Conservation (phyloP, 2,888 invertebrate genomes). For the Drosophila ezoana region DNA sequence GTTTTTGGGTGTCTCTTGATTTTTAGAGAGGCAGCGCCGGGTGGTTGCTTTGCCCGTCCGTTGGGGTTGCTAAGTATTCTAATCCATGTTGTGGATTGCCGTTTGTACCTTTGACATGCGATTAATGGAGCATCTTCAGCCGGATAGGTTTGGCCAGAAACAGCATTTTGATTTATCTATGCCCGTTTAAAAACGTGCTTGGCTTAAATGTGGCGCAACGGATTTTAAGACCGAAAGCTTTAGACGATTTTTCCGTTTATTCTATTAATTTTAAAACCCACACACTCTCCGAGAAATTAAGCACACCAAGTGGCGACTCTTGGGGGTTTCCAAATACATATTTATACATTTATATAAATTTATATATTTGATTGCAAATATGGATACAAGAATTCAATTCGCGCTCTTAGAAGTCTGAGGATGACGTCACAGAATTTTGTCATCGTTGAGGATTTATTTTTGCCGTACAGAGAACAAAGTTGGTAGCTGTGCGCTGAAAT, state of each 20-base stretch:
- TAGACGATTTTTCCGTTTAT: neutral
- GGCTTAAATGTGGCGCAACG: neutral
- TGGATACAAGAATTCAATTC: conserved; percentile 1
- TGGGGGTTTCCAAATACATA: neutral
- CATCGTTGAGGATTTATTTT: neutral
- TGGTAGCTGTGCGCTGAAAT: neutral
- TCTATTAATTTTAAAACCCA: neutral
- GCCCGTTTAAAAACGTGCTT: conserved; percentile 9
- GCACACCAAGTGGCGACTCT: neutral
- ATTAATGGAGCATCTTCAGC: conserved; percentile 24
- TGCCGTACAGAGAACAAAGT: neutral
- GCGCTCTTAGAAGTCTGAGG: neutral
- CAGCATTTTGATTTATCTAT: conserved; percentile 11
- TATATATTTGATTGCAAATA: neutral
- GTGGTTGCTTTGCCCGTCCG: conserved; percentile 21
- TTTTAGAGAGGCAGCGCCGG: conserved; percentile 7
- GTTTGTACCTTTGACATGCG: conserved; percentile 33
- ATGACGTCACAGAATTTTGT: conserved; percentile 9
- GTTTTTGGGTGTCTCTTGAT: conserved; percentile 25
- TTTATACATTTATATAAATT: no score
- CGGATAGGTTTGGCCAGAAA: conserved; percentile 1
- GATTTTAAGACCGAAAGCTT: conserved; percentile 15
- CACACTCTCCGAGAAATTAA: neutral
- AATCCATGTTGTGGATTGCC: conserved; percentile 23
- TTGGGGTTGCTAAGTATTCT: conserved; percentile 23